Conservation (phyloP, 1,140 invertebrate species). For the Drosophila burlai region DNA sequence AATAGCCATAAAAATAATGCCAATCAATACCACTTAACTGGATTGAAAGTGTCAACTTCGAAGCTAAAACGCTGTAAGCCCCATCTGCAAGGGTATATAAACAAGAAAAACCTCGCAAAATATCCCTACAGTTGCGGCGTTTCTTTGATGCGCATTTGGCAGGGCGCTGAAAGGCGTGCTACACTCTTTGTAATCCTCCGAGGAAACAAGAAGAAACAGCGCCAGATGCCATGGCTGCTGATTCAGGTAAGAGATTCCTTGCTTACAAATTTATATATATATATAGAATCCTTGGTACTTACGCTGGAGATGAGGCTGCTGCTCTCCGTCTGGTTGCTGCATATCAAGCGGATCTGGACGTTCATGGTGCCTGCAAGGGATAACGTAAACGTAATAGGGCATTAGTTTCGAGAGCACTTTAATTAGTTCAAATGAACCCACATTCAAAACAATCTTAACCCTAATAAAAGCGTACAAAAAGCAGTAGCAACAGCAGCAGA, state of each 20-base stretch:
- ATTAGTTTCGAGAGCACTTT: conserved; percentile 56
- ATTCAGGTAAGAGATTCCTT: conserved; percentile 1
- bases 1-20: background rate
- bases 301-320: conserved; percentile 61
- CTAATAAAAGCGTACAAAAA: conserved; percentile 72
- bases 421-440: conserved; percentile 64
- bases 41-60: background rate
- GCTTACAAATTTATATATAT: background rate
- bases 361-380: conserved; percentile 70
- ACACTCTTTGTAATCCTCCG: conserved; percentile 40
- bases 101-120: conserved; percentile 20
- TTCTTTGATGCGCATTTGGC: conserved; percentile 60
- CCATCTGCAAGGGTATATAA: conserved; percentile 10
- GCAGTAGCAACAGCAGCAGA: conserved; percentile 3
- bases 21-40: conserved; percentile 7
- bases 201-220: conserved; percentile 12
- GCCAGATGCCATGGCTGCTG: conserved; percentile 9
- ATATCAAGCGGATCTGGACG: conserved; percentile 79
- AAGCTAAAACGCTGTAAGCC: background rate
- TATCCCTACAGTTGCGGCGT: conserved; percentile 7
- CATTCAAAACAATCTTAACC: conserved; percentile 65
- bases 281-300: conserved; percentile 50
- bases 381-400: conserved; percentile 37
- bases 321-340: conserved; percentile 62
- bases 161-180: conserved; percentile 46